Base-by-base conservation (phyloP, 2,797 vertebrate species). In the Craterocephalus amniculus region DNA sequence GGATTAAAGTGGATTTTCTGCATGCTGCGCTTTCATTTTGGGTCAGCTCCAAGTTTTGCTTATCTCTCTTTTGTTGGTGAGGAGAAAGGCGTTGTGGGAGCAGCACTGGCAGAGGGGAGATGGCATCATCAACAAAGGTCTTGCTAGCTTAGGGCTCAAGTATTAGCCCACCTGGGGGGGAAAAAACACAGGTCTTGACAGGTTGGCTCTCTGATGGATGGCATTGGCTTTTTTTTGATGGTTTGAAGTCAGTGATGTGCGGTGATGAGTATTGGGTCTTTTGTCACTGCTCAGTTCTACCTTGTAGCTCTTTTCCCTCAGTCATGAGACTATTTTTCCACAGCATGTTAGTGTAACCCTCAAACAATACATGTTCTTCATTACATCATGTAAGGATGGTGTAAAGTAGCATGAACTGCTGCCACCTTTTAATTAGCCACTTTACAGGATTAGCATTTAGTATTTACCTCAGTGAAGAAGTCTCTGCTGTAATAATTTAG, bases 1-100 rank as follows among this genome's bases (percentile, higher is more conserved):
- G 79, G 89, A 85, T 90, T 88, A 88, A 83, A 87, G 62, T 74
- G 83, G 70, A 78, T 89, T 91, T 89, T 83, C 73, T 83, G 63
- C 74, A 59, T 70, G 80, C 79, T 79, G 84, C 88, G 87, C 76
- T 80, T 87, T 86, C 61, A 69, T 88, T 84, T 76, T 83, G 87
- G 85, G 63, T 65, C 74, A 24, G 74, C 66, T 89, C 77, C 86
- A 88, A 83, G 75, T 83, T 85, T 76, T 68, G 40, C 72, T 88
- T 72, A 76, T 83, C 63, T 79, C 49, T 64, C 29, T 52, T 56
- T 66, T 29, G n/a, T 63, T 45, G 78, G 72, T 36, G 52, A 81
- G 65, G 59, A 18, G 18, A 18, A 60, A 27, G 40, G 62, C 12
- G 40, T 27, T 6, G 36, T 48, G 12, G 63, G 57, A 67, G 24